A percentile compares a stretch with the other conserved stretches of the same genome.
These are phyloP conservation scores for Microctenopoma steveboyesi DNA, from an alignment of 2,797 vertebrate species.

Conservation along the genomic window DNA sequence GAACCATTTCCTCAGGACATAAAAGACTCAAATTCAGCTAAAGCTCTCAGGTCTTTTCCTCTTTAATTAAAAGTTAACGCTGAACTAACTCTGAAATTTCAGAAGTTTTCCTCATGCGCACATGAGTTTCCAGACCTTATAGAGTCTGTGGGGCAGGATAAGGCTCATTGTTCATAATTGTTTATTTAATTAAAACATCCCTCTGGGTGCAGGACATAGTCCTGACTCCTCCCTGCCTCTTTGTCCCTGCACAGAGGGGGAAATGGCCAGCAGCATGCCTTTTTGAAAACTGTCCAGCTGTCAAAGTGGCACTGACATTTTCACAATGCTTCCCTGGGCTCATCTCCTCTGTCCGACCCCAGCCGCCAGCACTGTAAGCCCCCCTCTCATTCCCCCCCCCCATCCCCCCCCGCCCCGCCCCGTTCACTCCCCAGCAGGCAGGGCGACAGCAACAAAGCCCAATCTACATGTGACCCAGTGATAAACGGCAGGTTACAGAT, in stretches of 20 bases:
- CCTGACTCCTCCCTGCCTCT: conserved; percentile 64
- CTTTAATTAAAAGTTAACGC: conserved; percentile 23
- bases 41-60: conserved; percentile 10
- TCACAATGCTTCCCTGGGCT: conserved; percentile 80
- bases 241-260: conserved; percentile 81
- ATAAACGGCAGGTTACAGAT: conserved; percentile 41
- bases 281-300: conserved; percentile 88
- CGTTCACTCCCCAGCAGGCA: conserved; percentile 31
- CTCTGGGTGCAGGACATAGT: conserved; percentile 69
- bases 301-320: conserved; percentile 87
- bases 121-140: conserved; percentile 55
- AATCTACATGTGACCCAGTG: conserved; percentile 49
- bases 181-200: conserved; percentile 85
- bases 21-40: conserved; percentile 27
- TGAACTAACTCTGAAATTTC: conserved; percentile 16
- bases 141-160: conserved; percentile 49
- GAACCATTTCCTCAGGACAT: conserved; percentile 10
- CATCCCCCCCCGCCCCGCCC: conserved; percentile 7
- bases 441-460: conserved; percentile 27
- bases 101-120: conserved; percentile 28
- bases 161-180: conserved; percentile 82
- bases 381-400: not conserved
- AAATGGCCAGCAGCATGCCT: conserved; percentile 81
- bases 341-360: conserved; percentile 66
- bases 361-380: conserved; percentile 57